Percentiles rank a stretch among this genome's conserved stretches.
These are phyloP conservation scores for Pycnonotus jocosus DNA, from an alignment of 2,113 vertebrate species.

Conservation along the genomic window DNA sequence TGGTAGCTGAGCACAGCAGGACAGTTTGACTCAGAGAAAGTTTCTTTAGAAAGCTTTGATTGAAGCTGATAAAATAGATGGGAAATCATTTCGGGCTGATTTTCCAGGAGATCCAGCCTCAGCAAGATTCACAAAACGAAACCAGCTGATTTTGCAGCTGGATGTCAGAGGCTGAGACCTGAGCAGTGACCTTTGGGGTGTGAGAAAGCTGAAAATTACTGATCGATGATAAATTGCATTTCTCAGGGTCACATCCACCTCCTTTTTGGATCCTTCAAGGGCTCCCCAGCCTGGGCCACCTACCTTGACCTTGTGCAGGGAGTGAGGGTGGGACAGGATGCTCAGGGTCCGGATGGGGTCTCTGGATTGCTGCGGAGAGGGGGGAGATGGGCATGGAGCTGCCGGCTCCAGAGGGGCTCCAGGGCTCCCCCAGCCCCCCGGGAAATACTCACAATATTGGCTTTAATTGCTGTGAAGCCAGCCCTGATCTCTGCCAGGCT, in stretches of 20 bases:
- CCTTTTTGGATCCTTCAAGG: not conserved
- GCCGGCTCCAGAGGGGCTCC: not conserved
- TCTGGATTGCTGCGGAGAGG: constrained; percentile 62
- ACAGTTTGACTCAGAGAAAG: not conserved
- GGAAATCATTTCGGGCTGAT: not conserved
- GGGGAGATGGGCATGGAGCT: not conserved
- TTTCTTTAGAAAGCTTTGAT: not conserved
- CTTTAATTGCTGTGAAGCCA: constrained; percentile 64
- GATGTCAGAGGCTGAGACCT: not conserved
- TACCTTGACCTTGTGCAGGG: constrained; percentile 59
- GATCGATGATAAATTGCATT: not conserved
- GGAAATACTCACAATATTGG: constrained; percentile 59
- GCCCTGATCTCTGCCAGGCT: constrained; percentile 40
- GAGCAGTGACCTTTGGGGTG: rapidly evolving
- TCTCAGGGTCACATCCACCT: not conserved
- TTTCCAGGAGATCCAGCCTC: not conserved
- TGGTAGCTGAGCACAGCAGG: not conserved
- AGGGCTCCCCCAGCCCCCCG: not conserved
- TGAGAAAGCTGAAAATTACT: not conserved
- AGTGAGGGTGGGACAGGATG: constrained; percentile 56
- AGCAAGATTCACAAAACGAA: not conserved
- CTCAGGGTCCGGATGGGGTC: constrained; percentile 65
- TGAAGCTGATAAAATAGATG: not conserved
- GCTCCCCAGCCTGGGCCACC: not conserved
- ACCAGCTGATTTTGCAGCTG: not conserved